Percentiles rank a stretch among this genome's conserved stretches.
phyloP scores from a whole-genome alignment of 1,140 invertebrate genomes.

The Probaryconus sp. region DNA sequence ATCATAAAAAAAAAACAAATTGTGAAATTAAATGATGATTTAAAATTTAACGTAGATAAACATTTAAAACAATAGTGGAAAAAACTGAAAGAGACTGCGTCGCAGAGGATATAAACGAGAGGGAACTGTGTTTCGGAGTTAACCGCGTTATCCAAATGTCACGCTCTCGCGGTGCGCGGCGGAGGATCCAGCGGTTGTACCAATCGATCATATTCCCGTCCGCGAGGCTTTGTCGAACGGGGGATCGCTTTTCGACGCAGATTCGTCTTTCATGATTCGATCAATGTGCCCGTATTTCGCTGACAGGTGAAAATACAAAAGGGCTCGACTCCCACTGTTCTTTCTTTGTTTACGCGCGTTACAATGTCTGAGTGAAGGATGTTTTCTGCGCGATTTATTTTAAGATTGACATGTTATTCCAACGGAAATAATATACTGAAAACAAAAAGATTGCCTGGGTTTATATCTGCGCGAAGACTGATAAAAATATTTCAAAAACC shows the following conservation, averaged over 20 bases:
- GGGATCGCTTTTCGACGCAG: constrained; percentile 59
- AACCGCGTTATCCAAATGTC: constrained; percentile 65
- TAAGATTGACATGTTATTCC: constrained; percentile 63
- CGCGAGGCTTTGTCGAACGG: constrained; percentile 56
- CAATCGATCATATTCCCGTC: constrained; percentile 65
- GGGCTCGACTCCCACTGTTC: constrained; percentile 24
- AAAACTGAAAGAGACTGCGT: no score
- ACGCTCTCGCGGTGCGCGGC: constrained; percentile 54
- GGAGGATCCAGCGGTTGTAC: constrained; percentile 52
- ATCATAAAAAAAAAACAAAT: no score
- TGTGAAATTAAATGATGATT: no score
- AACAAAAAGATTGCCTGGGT: constrained; percentile 47
- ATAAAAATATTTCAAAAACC: constrained; percentile 56
- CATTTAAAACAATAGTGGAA: no score
- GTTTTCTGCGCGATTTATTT: constrained; percentile 60
- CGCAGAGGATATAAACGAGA: constrained; percentile 1
- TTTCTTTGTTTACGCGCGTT: constrained; percentile 56
- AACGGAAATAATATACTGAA: constrained; percentile 56
- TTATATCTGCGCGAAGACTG: constrained; percentile 46
- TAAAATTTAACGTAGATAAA: no score
- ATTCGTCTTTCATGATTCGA: constrained; percentile 60
- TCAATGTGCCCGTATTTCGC: constrained; percentile 59
- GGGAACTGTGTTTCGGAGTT: constrained; percentile 51
- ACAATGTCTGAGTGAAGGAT: constrained; percentile 56
- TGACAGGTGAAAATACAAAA: constrained; percentile 61